Base-by-base conservation (phyloP, 2,797 vertebrate genomes). In the Gymnocypris eckloni region DNA sequence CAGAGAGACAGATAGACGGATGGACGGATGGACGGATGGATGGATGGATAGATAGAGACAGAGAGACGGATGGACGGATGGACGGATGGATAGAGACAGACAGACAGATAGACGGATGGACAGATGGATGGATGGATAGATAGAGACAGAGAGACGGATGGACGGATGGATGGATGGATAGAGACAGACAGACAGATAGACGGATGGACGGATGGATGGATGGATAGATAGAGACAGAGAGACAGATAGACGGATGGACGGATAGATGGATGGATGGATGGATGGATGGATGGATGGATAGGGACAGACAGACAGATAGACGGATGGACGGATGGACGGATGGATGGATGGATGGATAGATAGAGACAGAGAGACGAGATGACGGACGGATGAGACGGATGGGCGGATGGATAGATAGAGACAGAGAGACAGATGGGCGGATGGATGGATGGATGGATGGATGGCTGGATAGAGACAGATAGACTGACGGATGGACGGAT, bases 201-300 rank as follows among this genome's bases (percentile, higher is more conserved):
- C 0, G 5, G 20, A 22, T 1, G 15, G 56, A 56, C 0, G 9
- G 54, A n/a, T 3, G 2, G 56, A n/a, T 0, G 4, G 56, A n/a
- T 0, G n/a, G 56, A 59, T 0, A 12, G 22, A n/a, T 0, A 12
- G 59, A 12, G 0, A 25, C 4, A 11, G 0, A 25, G 22, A 61
- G 59, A 61, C 1, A 28, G 28, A 28, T 2, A 0, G 7, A 9
- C 8, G 1, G 28, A 28, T 28, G 0, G 2, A 9, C 8, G 0
- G 41, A 8, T 1, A 8, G 56, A 59, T 1, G 2, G 4, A 72
- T 13, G 9, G 54, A 61, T 4, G 1, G 56, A n/a, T 1, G 11
- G 56, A 61, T 5, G 4, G 10, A 25, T 4, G 4, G 56, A 59
- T 0, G 6, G 39, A 41, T 1, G 6, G 22, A 59, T n/a, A n/a